Conservation (phyloP, 2,797 vertebrate genomes). For the Notoglanidium macrostoma region DNA sequence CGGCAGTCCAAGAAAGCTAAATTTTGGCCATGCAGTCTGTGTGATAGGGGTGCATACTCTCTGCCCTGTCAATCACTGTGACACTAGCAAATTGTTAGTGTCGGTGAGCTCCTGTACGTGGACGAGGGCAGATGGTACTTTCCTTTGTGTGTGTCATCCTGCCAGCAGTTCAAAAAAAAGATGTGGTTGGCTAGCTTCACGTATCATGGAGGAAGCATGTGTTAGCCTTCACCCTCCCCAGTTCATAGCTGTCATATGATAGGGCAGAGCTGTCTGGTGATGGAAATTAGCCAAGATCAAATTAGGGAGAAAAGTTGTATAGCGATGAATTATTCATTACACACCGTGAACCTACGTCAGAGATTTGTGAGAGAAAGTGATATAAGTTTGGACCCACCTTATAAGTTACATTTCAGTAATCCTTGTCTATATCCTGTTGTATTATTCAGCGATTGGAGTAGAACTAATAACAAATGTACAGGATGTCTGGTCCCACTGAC, state of each 20-base stretch:
- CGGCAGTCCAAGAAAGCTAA: background rate
- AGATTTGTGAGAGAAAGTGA: background rate
- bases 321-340: slow-evolving; percentile 4
- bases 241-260: background rate
- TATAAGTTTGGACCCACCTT: background rate
- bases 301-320: background rate
- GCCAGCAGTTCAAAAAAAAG: background rate
- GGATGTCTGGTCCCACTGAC: background rate
- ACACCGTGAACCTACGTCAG: background rate
- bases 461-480: background rate
- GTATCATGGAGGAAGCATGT: background rate
- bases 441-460: background rate
- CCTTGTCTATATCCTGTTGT: background rate
- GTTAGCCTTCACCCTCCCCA: background rate
- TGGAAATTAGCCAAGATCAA: background rate
- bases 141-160: background rate
- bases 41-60: background rate
- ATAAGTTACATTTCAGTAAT: background rate
- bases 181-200: background rate
- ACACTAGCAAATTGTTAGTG: background rate
- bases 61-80: background rate
- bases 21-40: background rate
- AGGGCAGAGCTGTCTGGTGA: background rate
- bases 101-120: background rate
- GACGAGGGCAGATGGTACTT: background rate